Conservation (phyloP, 2,888 invertebrate species). For the Branchipolynoe longqiensis region DNA sequence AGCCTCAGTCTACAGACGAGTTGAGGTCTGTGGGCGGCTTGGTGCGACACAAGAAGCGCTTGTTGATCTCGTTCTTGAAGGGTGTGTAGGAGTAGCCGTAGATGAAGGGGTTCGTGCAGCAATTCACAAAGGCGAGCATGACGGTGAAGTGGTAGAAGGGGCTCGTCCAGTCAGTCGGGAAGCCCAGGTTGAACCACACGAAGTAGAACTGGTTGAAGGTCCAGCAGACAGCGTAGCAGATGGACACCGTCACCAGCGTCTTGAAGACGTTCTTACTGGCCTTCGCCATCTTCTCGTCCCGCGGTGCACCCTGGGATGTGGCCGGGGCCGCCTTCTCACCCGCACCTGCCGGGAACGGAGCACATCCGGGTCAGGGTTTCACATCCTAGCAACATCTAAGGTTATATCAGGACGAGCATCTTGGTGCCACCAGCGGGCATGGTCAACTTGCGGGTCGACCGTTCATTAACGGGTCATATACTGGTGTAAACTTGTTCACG, state of each 20-base stretch:
- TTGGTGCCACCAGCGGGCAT: too few relatives aligned
- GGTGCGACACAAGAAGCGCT: too few relatives aligned
- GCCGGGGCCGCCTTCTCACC: background rate
- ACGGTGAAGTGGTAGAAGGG: slow-evolving; percentile 39
- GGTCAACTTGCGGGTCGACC: too few relatives aligned
- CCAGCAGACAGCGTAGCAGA: slow-evolving; percentile 40
- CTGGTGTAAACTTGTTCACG: too few relatives aligned
- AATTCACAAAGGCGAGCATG: slow-evolving; percentile 21
- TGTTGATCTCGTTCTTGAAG: background rate
- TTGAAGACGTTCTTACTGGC: slow-evolving; percentile 45
- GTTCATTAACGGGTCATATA: too few relatives aligned
- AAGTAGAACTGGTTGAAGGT: slow-evolving; percentile 40
- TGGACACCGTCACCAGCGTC: slow-evolving; percentile 25
- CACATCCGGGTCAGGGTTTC: too few relatives aligned
- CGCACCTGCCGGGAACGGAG: too few relatives aligned
- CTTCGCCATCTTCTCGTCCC: background rate
- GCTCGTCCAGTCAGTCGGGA: slow-evolving; percentile 33
- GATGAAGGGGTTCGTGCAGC: slow-evolving; percentile 38
- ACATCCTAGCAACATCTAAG: too few relatives aligned
- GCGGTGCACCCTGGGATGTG: background rate
- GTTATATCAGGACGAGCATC: too few relatives aligned
- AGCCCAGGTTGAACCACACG: slow-evolving; percentile 34
- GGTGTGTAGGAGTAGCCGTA: slow-evolving; percentile 31
- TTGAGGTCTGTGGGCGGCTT: too few relatives aligned
- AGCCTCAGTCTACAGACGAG: too few relatives aligned